A percentile compares a stretch with the other conserved stretches of the same genome.
Evolutionary conservation across 1,140 invertebrate genomes (phyloP).

Genomic region (Rhynchophorus ferrugineus): DNA sequence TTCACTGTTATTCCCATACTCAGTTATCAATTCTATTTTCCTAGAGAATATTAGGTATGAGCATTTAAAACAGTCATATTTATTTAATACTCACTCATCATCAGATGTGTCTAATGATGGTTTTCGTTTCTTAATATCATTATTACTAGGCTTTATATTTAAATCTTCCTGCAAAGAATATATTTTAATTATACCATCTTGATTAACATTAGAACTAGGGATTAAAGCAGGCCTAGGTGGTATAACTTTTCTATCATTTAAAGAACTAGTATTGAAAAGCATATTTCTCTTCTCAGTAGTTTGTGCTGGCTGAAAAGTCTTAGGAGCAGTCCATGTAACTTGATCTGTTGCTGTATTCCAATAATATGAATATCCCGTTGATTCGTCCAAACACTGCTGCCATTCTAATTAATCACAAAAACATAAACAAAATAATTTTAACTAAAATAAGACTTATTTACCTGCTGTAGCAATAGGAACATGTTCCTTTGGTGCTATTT

Average conservation of each 20-base stretch:
- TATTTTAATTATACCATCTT: slow-evolving; percentile 14
- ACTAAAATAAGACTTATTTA: not conserved
- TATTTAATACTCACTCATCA: slow-evolving; percentile 43
- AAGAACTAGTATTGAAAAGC: too few species aligned
- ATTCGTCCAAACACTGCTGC: slow-evolving; percentile 64
- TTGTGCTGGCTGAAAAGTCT: slow-evolving; percentile 46
- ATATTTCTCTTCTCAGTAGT: too few species aligned
- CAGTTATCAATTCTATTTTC: slow-evolving; percentile 55
- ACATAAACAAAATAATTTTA: not conserved
- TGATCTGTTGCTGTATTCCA: slow-evolving; percentile 65
- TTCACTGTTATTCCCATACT: slow-evolving; percentile 45
- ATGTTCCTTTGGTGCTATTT: slow-evolving; percentile 31
- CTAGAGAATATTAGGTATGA: slow-evolving; percentile 35
- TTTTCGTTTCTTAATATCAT: slow-evolving; percentile 5
- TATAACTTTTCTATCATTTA: slow-evolving; percentile 12
- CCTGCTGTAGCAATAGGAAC: slow-evolving; percentile 8
- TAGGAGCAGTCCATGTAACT: slow-evolving; percentile 65
- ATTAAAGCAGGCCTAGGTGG: slow-evolving; percentile 4
- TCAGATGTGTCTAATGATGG: slow-evolving; percentile 38
- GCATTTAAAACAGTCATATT: not conserved
- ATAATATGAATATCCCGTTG: slow-evolving; percentile 62
- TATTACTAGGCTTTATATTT: slow-evolving; percentile 14
- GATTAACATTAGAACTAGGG: slow-evolving; percentile 17
- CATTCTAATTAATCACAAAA: slow-evolving; percentile 40
- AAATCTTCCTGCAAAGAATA: slow-evolving; percentile 22